A percentile compares a stretch with the other conserved stretches of the same genome.
Conservation (phyloP, 2,113 vertebrate genomes). For the Tachuris rubrigastra region DNA sequence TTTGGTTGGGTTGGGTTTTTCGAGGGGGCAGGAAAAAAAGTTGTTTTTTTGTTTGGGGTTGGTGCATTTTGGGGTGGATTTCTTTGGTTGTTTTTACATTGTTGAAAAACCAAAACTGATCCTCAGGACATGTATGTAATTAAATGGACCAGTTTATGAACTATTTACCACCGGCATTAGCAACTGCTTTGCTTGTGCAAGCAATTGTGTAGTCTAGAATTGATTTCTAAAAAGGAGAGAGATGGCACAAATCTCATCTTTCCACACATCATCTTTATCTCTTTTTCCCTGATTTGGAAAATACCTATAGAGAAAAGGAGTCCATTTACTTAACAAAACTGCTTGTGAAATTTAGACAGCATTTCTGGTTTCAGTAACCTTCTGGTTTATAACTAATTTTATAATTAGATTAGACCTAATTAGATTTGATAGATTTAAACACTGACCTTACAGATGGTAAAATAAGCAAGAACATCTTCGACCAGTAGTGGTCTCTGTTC, state of each 20-base stretch:
- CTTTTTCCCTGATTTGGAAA: not conserved
- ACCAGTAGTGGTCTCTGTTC: not conserved
- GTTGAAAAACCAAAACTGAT: not conserved
- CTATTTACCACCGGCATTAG: not conserved
- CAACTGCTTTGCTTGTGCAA: not conserved
- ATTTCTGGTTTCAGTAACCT: not conserved
- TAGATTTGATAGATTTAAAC: not conserved
- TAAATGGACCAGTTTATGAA: not conserved
- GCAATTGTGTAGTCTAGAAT: not conserved
- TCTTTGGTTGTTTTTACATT: not conserved
- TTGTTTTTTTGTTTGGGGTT: not conserved
- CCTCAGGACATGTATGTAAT: not conserved
- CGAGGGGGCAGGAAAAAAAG: rapidly evolving
- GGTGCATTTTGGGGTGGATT: not conserved
- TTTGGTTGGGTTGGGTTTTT: not conserved
- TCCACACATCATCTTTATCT: not conserved
- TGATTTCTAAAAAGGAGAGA: not conserved
- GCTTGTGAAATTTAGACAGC: not conserved
- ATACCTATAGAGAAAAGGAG: rapidly evolving
- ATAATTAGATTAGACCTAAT: not conserved
- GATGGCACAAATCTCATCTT: not conserved
- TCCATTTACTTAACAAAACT: not conserved
- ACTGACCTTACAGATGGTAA: not conserved
- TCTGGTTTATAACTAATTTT: not conserved
- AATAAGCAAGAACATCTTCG: not conserved